phyloP scores from a whole-genome alignment of 2,113 vertebrate species.

The Zapus hudsonius region DNA sequence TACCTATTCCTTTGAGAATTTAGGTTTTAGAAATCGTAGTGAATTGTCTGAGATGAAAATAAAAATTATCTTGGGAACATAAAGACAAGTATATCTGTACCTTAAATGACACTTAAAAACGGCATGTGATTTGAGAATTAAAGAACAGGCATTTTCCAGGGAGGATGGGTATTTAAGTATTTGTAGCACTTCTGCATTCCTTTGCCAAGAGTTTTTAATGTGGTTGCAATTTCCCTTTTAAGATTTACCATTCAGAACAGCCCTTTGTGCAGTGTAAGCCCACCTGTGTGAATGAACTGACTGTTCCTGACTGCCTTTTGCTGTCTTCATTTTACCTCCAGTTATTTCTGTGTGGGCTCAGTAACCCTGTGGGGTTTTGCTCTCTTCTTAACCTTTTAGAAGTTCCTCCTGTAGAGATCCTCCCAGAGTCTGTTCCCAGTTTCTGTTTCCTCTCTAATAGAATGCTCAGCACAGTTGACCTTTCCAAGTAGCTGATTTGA shows the following conservation, averaged over 20 bases:
- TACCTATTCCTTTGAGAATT: neutral
- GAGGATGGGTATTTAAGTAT: conserved; percentile 8
- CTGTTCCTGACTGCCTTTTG: neutral
- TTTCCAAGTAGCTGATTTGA: neutral
- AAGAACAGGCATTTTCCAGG: neutral
- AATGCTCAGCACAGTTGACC: neutral
- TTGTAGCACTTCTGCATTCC: neutral
- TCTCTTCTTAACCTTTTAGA: conserved; percentile 1
- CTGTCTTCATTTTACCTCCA: neutral
- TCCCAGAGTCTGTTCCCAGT: neutral
- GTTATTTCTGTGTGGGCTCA: neutral
- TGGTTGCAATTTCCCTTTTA: neutral
- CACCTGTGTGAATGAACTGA: neutral
- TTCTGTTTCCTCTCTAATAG: neutral
- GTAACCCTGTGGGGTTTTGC: neutral
- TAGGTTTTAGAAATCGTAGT: neutral
- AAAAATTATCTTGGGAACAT: neutral
- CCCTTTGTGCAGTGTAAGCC: neutral
- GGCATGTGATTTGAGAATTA: neutral
- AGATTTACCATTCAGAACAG: neutral
- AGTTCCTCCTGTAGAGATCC: neutral
- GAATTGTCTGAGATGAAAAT: neutral
- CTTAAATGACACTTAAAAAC: neutral
- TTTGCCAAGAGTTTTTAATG: neutral
- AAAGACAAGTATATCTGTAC: neutral